phyloP scores from a whole-genome alignment of 2,888 invertebrate species.

The Dicyrtomina minuta region DNA sequence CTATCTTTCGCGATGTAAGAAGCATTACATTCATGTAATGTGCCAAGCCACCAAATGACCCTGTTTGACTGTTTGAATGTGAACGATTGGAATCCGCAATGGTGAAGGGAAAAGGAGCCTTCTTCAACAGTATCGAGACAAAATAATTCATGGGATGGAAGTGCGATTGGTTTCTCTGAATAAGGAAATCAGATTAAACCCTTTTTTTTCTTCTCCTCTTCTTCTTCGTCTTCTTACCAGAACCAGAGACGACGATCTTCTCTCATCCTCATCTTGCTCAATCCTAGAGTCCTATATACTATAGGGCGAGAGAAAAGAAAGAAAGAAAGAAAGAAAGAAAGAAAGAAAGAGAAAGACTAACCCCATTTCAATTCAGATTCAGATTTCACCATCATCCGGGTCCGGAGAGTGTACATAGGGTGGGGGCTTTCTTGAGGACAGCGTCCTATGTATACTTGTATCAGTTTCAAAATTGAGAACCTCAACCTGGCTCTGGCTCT shows the following conservation, averaged over 20 bases:
- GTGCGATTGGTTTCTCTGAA: slow-evolving; percentile 37
- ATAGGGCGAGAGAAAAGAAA: not conserved
- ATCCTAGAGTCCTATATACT: not conserved
- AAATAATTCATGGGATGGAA: slow-evolving; percentile 37
- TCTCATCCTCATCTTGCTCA: not conserved
- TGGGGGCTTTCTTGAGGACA: too few relatives aligned
- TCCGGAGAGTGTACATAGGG: too few relatives aligned
- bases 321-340: slow-evolving; percentile 1
- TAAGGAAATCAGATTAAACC: slow-evolving; percentile 32
- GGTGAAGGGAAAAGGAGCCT: not conserved
- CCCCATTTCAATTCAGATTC: slow-evolving; percentile 7
- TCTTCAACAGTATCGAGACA: slow-evolving; percentile 8
- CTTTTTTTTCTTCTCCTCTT: too few relatives aligned
- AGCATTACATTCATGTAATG: slow-evolving; percentile 35
- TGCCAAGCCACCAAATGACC: slow-evolving; percentile 32
- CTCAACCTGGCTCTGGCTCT: too few relatives aligned
- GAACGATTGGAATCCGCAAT: slow-evolving; percentile 23
- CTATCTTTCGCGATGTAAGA: slow-evolving; percentile 16
- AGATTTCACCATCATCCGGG: not conserved
- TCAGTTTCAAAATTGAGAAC: too few relatives aligned
- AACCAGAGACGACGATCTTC: slow-evolving; percentile 4
- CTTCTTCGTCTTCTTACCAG: not conserved
- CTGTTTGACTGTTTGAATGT: slow-evolving; percentile 30
- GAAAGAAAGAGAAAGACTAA: not conserved
- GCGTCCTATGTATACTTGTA: too few relatives aligned